Conservation (phyloP, 2,113 vertebrate species). For the Crotalus horridus region DNA sequence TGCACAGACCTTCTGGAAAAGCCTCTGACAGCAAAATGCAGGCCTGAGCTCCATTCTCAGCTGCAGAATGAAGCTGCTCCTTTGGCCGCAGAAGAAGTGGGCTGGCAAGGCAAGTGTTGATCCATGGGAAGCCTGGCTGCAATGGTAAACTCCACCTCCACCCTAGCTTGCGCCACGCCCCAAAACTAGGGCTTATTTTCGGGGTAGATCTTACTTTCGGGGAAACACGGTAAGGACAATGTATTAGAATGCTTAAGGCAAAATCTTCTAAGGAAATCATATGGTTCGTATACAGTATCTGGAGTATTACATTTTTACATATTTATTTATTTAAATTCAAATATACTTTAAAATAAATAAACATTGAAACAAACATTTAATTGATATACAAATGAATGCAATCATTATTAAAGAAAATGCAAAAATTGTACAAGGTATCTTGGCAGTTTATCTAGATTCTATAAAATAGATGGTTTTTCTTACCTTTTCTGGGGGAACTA, state of each 20-base stretch:
- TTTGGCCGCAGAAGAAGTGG: too few species aligned
- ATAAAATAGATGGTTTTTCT: conserved; percentile 24
- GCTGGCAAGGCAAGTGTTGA: too few species aligned
- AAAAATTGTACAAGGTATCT: too few species aligned
- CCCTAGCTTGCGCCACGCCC: too few species aligned
- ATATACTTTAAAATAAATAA: background rate
- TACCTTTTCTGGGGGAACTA: conserved; percentile 83
- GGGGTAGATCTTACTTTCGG: too few species aligned
- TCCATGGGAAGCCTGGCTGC: too few species aligned
- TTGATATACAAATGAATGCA: background rate
- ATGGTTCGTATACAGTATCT: background rate
- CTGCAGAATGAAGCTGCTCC: too few species aligned
- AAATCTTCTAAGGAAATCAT: background rate
- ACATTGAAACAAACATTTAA: background rate
- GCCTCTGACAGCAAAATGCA: too few species aligned
- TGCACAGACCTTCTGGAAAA: too few species aligned
- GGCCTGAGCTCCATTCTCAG: too few species aligned
- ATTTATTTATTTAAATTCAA: background rate
- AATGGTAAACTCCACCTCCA: too few species aligned
- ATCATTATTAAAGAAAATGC: background rate
- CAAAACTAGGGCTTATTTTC: too few species aligned
- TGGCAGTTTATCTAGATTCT: background rate
- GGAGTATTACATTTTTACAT: background rate
- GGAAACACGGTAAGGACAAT: background rate
- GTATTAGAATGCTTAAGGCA: background rate